Conservation (phyloP, 64 coral and sea anemone genomes). For the Montipora sp. region DNA sequence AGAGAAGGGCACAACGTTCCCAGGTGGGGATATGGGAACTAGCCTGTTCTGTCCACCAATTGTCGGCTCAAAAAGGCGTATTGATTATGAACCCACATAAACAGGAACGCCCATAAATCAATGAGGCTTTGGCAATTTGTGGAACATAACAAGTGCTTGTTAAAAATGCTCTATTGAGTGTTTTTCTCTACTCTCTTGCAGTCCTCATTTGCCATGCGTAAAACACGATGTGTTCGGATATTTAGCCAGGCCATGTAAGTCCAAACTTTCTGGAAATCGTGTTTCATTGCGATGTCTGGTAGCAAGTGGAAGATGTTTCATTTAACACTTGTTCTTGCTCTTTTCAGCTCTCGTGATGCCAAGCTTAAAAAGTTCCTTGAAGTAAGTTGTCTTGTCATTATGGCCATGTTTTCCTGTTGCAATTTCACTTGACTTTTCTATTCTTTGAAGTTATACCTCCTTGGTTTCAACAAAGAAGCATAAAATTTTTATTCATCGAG, state of each 20-base stretch:
- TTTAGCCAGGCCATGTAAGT: slow-evolving; percentile 90
- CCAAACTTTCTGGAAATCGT: background rate
- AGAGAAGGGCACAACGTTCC: too few relatives aligned
- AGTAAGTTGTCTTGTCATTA: background rate
- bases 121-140: too few relatives aligned
- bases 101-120: too few relatives aligned
- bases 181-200: background rate
- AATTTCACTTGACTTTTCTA: background rate
- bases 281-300: background rate
- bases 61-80: too few relatives aligned
- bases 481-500: too few relatives aligned
- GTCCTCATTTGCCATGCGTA: slow-evolving; percentile 92
- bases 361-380: slow-evolving; percentile 40
- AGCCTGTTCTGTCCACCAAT: too few relatives aligned
- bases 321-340: background rate
- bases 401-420: background rate
- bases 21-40: too few relatives aligned
- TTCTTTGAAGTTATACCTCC: too few relatives aligned
- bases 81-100: too few relatives aligned
- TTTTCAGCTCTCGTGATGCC: slow-evolving; percentile 6
- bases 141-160: too few relatives aligned
- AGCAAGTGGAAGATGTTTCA: background rate
- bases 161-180: too few relatives aligned
- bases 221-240: slow-evolving; percentile 84
- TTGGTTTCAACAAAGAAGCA: too few relatives aligned